Evolutionary conservation across 2,797 vertebrate species (phyloP).

Genomic region (Chelon auratus): DNA sequence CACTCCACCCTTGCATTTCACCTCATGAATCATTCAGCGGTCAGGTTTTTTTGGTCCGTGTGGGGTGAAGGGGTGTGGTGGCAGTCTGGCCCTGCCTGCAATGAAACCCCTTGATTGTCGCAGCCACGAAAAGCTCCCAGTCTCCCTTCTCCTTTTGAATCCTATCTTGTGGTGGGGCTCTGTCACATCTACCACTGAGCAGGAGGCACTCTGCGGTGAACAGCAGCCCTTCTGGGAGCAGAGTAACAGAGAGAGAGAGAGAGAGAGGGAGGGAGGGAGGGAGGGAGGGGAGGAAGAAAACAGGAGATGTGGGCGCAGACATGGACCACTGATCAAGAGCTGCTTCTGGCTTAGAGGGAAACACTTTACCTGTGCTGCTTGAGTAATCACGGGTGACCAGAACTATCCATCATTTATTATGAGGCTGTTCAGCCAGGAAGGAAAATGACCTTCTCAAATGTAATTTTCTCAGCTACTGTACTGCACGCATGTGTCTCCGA

Average conservation of each 20-base stretch:
- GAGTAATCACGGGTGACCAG: constrained; percentile 55
- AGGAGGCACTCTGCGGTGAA: constrained; percentile 60
- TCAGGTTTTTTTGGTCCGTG: constrained; percentile 16
- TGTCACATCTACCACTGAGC: constrained; percentile 71
- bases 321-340: constrained; percentile 71
- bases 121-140: constrained; percentile 8
- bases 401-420: constrained; percentile 65
- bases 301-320: constrained; percentile 60
- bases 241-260: constrained; percentile 15
- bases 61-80: background rate
- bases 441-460: constrained; percentile 32
- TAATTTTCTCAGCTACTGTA: constrained; percentile 34
- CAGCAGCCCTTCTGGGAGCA: constrained; percentile 61
- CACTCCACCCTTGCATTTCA: constrained; percentile 34
- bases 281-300: constrained; percentile 35
- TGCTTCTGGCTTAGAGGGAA: constrained; percentile 63
- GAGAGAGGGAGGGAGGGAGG: constrained; percentile 14
- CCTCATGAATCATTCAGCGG: constrained; percentile 80
- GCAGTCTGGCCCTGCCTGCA: constrained; percentile 30
- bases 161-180: constrained; percentile 44
- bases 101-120: constrained; percentile 35
- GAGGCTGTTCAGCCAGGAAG: constrained; percentile 27
- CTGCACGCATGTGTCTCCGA: background rate
- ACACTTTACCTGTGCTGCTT: constrained; percentile 70
- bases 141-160: constrained; percentile 36